A percentile compares a stretch with the other conserved stretches of the same genome.
These are phyloP conservation scores for Masticophis lateralis DNA, from an alignment of 2,797 vertebrate genomes.

Conservation along the genomic window DNA sequence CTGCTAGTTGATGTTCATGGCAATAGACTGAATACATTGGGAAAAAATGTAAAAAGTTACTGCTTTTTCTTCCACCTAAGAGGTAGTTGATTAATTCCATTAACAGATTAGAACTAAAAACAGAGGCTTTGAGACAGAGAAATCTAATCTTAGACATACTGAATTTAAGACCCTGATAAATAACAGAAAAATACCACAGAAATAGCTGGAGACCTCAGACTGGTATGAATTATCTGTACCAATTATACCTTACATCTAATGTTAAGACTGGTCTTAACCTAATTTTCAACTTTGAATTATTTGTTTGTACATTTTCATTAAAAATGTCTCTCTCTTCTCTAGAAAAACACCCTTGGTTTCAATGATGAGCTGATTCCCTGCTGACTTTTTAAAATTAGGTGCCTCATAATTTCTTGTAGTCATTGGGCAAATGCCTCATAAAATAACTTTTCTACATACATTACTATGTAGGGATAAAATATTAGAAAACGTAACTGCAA, in stretches of 20 bases:
- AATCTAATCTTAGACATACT: neutral
- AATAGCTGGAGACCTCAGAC: neutral
- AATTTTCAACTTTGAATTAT: neutral
- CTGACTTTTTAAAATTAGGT: neutral
- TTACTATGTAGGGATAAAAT: neutral
- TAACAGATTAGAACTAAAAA: neutral
- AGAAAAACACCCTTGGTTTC: neutral
- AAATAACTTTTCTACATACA: neutral
- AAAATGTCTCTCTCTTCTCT: neutral
- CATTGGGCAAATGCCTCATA: neutral
- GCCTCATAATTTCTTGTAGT: neutral
- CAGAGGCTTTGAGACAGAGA: neutral
- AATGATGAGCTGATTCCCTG: neutral
- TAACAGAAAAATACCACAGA: neutral
- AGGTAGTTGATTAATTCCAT: neutral
- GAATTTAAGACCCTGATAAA: neutral
- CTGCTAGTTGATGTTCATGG: neutral
- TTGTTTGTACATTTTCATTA: neutral
- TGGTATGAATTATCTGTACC: neutral
- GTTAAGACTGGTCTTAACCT: neutral
- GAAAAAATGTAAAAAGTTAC: neutral
- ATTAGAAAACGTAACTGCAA: neutral
- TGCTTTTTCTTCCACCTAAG: neutral
- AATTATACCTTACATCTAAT: neutral
- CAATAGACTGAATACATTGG: neutral